Evolutionary conservation across 1,140 invertebrate genomes (phyloP), one percentile per base, ranked within the genome.

Genomic region (Drosophila subpulchrella): DNA sequence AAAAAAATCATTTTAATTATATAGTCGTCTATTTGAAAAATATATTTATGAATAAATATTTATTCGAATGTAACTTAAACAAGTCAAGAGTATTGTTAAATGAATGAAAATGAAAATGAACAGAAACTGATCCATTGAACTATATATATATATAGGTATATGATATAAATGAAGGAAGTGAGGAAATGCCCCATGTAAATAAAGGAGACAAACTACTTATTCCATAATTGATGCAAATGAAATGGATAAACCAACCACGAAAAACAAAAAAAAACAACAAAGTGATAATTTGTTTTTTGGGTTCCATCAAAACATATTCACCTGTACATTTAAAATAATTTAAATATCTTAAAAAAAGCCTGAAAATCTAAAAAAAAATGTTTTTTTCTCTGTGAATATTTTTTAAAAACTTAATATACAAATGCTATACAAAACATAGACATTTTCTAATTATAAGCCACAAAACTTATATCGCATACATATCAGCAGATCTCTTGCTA

Each of bases 141-240:
- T 89, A 84, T 84, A 89, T 89, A 89, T 89, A 83, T 71, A 78
- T 77, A 73, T 72, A 58, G 61, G 59, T 75, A 62, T 66, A 57
- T 65, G 53, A 57, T 30, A 20, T 34, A 15, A 30, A 1, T 5
- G 17, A 44, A 38, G 51, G 36, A 53, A 57, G 53, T 41, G 75
- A 81, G 82, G 80, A 76, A 65, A 88, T 46, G 71, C 75, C 62
- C 78, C 50, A 62, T 90, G 85, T 90, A 90, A 86, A 90, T 90
- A 90, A 88, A 56, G 60, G 55, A 71, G 61, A 90, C 78, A 90
- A 90, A 76, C 85, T 89, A 90, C 81, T 32, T 59, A 89, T 81
- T 90, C 71, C 81, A 90, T 73, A 76, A 75, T 65, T 39, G 62
- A 84, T 88, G 81, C 81, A 83, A 89, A 89, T 78, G 77, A 79